Evolutionary conservation across 2,888 invertebrate genomes (phyloP), one percentile per base, ranked within the genome.

Genomic region (Nemapogon koenigi): DNA sequence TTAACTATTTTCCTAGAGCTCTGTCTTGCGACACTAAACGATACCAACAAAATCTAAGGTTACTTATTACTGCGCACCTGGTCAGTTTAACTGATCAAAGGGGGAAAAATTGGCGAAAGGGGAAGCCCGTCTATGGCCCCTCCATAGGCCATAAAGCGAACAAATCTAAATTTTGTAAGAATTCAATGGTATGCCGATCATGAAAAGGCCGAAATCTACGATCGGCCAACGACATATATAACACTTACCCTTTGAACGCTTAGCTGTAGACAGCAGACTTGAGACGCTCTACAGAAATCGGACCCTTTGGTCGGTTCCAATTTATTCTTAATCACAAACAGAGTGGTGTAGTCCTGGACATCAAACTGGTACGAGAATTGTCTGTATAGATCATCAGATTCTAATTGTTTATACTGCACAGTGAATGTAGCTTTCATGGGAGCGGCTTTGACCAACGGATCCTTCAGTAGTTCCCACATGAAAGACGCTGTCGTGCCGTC

Each of bases 281-380:
- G 89, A 43, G 94, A 93, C 28, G 93, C 90, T 38, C 94, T 86
- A 58, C 94, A 95, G 55, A 94, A 88, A 57, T 96, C 95, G 16
- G 82, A 83, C 1, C 90, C 88, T 57, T 88, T 88, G 16, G 85
- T 84, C 0, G 92, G 89, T 59, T 93, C 91, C 46, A 96, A 81
- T 48, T 83, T 83, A 0, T 90, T 89, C 43, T 85, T 85, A 41
- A 95, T 84, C 43, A 88, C 86, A 58, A 92, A 95, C 50, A 94
- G 72, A 3, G 96, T 96, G 73, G 88, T 88, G 53, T 91, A 94
- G 61, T 94, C 90, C 14, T 82, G 83, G 38, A 95, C 79, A 51
- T 91, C 90, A 54, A 93, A 91, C 35, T 86, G 85, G 55, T 90
- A 91, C 45, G 82, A 70, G 62, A 85, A 84, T 40, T 63, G 61